A percentile compares a stretch with the other conserved stretches of the same genome.
These are phyloP conservation scores for Agapornis roseicollis DNA, from an alignment of 2,113 vertebrate species.

Conservation along the genomic window DNA sequence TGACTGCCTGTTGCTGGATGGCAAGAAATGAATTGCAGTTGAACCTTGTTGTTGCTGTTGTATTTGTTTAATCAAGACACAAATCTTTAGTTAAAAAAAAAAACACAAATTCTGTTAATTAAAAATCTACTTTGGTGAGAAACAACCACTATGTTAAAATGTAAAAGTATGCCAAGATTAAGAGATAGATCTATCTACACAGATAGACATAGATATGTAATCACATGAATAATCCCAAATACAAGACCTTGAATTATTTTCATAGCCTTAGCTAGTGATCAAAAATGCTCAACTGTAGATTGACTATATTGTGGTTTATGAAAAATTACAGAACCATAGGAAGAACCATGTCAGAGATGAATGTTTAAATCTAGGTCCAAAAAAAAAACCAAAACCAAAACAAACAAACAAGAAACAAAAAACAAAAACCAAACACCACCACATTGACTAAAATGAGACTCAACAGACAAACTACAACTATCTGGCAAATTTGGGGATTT, in stretches of 20 bases:
- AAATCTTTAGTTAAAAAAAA: background rate
- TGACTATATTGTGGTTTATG: background rate
- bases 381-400: background rate
- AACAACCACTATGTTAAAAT: background rate
- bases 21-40: background rate
- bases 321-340: background rate
- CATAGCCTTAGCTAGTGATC: background rate
- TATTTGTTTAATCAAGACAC: background rate
- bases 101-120: background rate
- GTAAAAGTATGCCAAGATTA: background rate
- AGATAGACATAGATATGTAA: background rate
- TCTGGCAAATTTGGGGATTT: background rate
- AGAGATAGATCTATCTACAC: background rate
- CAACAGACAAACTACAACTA: background rate
- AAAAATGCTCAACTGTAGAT: background rate
- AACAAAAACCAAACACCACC: too few species aligned
- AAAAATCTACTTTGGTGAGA: background rate
- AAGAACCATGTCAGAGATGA: rapidly evolving
- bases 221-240: background rate
- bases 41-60: background rate
- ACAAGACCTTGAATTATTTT: background rate
- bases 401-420: too few species aligned
- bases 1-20: background rate
- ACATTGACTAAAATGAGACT: background rate
- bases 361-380: background rate